These are phyloP conservation scores for Mesitornis unicolor DNA, from an alignment of 2,113 vertebrate genomes.

Conservation along the genomic window DNA sequence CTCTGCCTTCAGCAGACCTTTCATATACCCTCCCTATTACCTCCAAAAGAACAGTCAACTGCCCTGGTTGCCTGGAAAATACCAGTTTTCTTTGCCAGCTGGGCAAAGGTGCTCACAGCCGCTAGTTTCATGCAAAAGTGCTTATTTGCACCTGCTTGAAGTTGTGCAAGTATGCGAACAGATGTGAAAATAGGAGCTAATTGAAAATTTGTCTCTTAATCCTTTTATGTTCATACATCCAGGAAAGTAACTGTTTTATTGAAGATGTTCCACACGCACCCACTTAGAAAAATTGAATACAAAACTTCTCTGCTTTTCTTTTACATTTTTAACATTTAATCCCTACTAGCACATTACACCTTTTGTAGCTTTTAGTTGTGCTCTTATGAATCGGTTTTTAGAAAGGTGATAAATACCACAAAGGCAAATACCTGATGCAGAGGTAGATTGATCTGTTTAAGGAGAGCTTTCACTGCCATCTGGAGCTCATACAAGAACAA, in stretches of 20 bases:
- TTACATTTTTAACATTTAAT: background rate
- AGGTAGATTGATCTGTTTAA: slow-evolving; percentile 92
- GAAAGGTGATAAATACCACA: slow-evolving; percentile 52
- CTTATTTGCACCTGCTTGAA: background rate
- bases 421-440: slow-evolving; percentile 84
- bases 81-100: background rate
- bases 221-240: background rate
- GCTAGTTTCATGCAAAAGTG: background rate
- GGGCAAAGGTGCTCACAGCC: background rate
- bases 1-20: background rate
- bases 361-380: background rate
- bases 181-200: background rate
- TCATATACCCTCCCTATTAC: background rate
- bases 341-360: background rate
- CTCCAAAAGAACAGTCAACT: background rate
- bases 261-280: background rate
- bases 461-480: slow-evolving; percentile 88
- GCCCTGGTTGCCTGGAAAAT: background rate
- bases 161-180: background rate
- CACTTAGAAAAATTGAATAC: background rate
- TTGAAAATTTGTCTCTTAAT: background rate
- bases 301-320: background rate
- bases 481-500: slow-evolving; percentile 92
- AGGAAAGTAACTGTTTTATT: background rate
- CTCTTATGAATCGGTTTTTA: background rate